phyloP scores from a whole-genome alignment of 2,797 vertebrate genomes.

The Hemibagrus guttatus region DNA sequence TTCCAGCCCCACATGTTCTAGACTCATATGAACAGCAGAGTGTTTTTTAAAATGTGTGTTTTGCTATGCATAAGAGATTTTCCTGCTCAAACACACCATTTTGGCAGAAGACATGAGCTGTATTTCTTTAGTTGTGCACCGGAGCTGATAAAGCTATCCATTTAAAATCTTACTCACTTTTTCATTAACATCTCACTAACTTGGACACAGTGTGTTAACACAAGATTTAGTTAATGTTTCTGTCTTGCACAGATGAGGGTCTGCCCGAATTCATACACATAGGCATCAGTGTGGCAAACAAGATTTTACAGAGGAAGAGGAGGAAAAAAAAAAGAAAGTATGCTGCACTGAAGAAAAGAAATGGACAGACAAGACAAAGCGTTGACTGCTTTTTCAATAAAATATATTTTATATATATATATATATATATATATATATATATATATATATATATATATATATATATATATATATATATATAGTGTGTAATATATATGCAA shows the following conservation, averaged over 20 bases:
- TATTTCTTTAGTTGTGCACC: neutral
- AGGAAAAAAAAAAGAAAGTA: neutral
- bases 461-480: neutral
- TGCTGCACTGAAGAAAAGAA: neutral
- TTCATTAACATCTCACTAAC: neutral
- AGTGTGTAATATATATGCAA: no score
- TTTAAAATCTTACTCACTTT: neutral
- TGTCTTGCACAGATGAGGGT: neutral
- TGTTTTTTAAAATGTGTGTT: neutral
- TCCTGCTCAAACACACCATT: constrained; percentile 14
- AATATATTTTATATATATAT: neutral
- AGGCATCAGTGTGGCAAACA: neutral
- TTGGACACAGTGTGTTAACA: neutral
- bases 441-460: neutral
- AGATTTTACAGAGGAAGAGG: neutral
- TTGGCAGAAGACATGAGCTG: neutral
- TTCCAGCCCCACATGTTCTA: neutral
- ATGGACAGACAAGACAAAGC: neutral
- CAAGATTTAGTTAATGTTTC: neutral
- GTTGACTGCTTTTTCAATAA: neutral
- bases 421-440: neutral
- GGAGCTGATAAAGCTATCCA: neutral
- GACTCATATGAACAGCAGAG: neutral
- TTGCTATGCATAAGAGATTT: neutral
- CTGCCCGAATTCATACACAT: neutral